phyloP scores from a whole-genome alignment of 2,888 invertebrate species.

The Scrobipalpa costella region DNA sequence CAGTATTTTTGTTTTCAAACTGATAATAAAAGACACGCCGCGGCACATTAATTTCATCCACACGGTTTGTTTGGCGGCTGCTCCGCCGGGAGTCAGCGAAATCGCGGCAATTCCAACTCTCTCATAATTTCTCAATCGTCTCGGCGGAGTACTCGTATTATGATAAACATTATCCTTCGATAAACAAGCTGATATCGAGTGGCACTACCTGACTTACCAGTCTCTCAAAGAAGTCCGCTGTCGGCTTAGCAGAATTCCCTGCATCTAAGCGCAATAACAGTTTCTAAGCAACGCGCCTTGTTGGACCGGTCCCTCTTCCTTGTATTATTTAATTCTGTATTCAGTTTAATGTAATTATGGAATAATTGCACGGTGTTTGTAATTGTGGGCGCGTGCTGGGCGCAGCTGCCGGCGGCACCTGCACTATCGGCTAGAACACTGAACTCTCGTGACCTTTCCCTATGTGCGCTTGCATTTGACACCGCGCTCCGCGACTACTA shows the following conservation, averaged over 20 bases:
- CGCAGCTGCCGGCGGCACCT: constrained; percentile 54
- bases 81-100: background rate
- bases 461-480: constrained; percentile 41
- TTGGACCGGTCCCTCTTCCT: constrained; percentile 20
- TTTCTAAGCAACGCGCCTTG: constrained; percentile 18
- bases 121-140: constrained; percentile 17
- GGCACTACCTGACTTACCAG: constrained; percentile 17
- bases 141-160: background rate
- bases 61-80: constrained; percentile 16
- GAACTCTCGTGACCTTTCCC: constrained; percentile 56
- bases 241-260: constrained; percentile 16
- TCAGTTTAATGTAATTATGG: constrained; percentile 23
- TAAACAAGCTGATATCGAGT: constrained; percentile 9
- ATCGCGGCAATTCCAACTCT: constrained; percentile 11
- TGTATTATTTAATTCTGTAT: constrained; percentile 21
- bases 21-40: constrained; percentile 13
- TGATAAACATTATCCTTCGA: constrained; percentile 15
- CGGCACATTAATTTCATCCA: constrained; percentile 19
- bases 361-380: constrained; percentile 31
- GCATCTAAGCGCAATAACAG: constrained; percentile 15
- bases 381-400: constrained; percentile 36
- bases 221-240: constrained; percentile 11
- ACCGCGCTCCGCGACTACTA: constrained; percentile 33
- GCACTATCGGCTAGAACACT: constrained; percentile 51
- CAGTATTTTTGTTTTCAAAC: constrained; percentile 24